Base-by-base conservation (phyloP, 1,140 invertebrate genomes). In the Nebria ingens region DNA sequence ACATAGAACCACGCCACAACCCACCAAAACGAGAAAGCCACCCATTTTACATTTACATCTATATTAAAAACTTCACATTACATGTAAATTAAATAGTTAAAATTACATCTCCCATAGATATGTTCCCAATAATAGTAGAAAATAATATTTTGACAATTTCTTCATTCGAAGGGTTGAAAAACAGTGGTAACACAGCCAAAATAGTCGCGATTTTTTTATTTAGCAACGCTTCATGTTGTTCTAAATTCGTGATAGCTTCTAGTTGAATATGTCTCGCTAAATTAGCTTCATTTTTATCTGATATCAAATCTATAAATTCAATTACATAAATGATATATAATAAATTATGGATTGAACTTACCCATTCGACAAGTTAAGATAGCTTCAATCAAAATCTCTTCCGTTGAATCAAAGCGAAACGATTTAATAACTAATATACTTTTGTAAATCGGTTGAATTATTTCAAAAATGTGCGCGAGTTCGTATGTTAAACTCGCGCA, bases 21-120 rank as follows among this genome's bases (percentile, higher is more conserved):
- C n/a, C n/a, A n/a, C n/a, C n/a, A n/a, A n/a, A n/a, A n/a, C n/a
- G n/a, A n/a, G n/a, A n/a, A n/a, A n/a, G n/a, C n/a, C n/a, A n/a
- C n/a, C n/a, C n/a, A n/a, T n/a, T n/a, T n/a, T n/a, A n/a, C n/a
- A n/a, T n/a, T n/a, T n/a, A n/a, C n/a, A n/a, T n/a, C n/a, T n/a
- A n/a, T n/a, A n/a, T n/a, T n/a, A n/a, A n/a, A n/a, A n/a, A n/a
- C n/a, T n/a, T n/a, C n/a, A n/a, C n/a, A n/a, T n/a, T n/a, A n/a
- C n/a, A n/a, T n/a, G n/a, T n/a, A n/a, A 19, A 53, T 63, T 64
- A 69, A 57, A 71, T 71, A 2, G 68, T 70, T 12, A 57, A 51
- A 21, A 71, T 66, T 2, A 71, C 61, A 21, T 59, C 63, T 62
- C 69, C 69, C 2, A 71, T 67, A 3, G 65, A 59, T 9, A 71